A percentile compares a stretch with the other conserved stretches of the same genome.
Evolutionary conservation across 2,797 vertebrate genomes (phyloP).

Genomic region (Lepilemur septentrionalis): DNA sequence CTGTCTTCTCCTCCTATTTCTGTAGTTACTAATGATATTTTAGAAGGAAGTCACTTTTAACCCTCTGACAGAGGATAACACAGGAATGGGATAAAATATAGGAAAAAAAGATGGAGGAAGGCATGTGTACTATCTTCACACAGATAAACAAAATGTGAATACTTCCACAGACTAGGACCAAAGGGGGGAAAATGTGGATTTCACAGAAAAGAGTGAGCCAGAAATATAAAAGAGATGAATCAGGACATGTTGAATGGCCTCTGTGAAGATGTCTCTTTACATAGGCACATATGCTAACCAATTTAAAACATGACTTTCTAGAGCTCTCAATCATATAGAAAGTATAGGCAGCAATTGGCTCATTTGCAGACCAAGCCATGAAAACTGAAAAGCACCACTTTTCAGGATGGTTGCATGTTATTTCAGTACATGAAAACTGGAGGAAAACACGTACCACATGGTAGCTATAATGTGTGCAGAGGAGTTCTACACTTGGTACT

Average conservation of each 20-base stretch:
- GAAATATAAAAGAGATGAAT: neutral
- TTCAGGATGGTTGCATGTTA: neutral
- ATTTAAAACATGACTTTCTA: neutral
- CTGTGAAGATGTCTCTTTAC: neutral
- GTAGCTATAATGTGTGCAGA: neutral
- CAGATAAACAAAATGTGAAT: neutral
- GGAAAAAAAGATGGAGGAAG: neutral
- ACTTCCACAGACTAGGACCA: neutral
- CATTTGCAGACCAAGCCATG: neutral
- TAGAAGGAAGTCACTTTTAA: neutral
- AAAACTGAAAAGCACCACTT: neutral
- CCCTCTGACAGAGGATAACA: neutral
- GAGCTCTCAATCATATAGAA: neutral
- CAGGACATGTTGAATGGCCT: neutral
- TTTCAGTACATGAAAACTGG: neutral
- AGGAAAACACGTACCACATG: neutral
- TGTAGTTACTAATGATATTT: neutral
- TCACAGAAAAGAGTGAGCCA: neutral
- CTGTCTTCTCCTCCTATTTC: neutral
- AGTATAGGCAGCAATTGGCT: neutral
- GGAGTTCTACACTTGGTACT: neutral
- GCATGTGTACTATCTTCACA: neutral
- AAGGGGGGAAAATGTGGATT: neutral
- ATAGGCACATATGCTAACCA: neutral
- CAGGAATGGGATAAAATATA: neutral